These are phyloP conservation scores for Trichogramma dendrolimi DNA, from an alignment of 2,888 invertebrate species.

Conservation along the genomic window DNA sequence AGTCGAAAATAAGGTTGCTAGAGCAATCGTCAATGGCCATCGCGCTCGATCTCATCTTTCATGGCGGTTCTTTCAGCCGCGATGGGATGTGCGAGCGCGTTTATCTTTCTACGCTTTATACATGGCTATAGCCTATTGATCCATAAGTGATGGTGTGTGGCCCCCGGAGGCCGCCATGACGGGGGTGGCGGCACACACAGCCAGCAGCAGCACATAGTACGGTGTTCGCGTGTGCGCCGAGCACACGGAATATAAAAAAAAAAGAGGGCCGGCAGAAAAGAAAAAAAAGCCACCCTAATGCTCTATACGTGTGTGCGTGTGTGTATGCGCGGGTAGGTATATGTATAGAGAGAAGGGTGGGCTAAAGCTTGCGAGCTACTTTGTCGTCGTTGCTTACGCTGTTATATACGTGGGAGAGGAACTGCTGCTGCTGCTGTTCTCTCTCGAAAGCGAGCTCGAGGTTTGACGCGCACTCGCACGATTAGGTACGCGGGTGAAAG, in stretches of 20 bases:
- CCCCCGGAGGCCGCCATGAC: constrained; percentile 15
- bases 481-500: neutral
- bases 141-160: constrained; percentile 33
- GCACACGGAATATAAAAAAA: constrained; percentile 2
- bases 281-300: constrained; percentile 5
- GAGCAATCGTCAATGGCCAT: constrained; percentile 22
- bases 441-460: neutral
- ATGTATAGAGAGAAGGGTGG: neutral
- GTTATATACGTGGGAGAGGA: neutral
- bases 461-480: constrained; percentile 21
- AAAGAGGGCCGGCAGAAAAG: constrained; percentile 8
- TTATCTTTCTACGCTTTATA: constrained; percentile 44
- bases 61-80: neutral
- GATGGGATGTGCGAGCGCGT: constrained; percentile 32
- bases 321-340: neutral
- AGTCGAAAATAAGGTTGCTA: neutral
- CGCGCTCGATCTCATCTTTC: constrained; percentile 23
- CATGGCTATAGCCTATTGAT: constrained; percentile 42
- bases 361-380: too few species aligned
- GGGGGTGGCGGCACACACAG: constrained; percentile 7
- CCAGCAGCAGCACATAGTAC: neutral
- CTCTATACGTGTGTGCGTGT: neutral
- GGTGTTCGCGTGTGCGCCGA: neutral
- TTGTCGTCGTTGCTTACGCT: neutral
- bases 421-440: too few species aligned